A percentile compares a stretch with the other conserved stretches of the same genome.
These are phyloP conservation scores for Phoenicopterus ruber DNA, from an alignment of 2,113 vertebrate genomes.

Conservation along the genomic window DNA sequence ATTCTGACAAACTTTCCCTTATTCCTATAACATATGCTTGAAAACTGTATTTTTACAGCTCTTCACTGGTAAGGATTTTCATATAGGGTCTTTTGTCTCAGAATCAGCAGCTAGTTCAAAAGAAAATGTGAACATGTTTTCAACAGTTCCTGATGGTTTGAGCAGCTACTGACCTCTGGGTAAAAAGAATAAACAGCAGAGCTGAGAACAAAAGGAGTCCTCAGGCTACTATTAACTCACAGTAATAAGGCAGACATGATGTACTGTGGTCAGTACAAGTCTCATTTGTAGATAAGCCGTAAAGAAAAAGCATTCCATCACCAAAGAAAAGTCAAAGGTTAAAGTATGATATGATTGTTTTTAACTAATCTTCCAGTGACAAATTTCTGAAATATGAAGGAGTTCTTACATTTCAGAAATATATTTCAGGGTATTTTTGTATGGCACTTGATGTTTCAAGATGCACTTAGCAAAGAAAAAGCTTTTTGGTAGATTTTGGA, in stretches of 20 bases:
- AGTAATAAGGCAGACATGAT: constrained; percentile 26
- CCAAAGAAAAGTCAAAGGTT: constrained; percentile 15
- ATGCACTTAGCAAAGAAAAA: neutral
- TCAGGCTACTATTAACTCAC: constrained; percentile 13
- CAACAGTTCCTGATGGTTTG: neutral
- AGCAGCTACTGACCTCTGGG: neutral
- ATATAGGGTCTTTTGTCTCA: neutral
- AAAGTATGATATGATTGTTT: constrained; percentile 30
- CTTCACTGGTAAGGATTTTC: neutral
- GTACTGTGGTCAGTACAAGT: neutral
- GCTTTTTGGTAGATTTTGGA: neutral
- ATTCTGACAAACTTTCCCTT: neutral
- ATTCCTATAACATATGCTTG: neutral
- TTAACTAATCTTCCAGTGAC: neutral
- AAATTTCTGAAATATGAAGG: neutral
- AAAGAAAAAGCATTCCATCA: neutral
- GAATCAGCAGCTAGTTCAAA: neutral
- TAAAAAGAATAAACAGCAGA: constrained; percentile 29
- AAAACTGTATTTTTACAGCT: neutral
- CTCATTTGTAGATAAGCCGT: neutral
- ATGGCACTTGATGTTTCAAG: neutral
- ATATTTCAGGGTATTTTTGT: neutral
- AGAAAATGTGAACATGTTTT: neutral
- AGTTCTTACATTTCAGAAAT: neutral
- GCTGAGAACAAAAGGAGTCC: neutral